A percentile compares a stretch with the other conserved stretches of the same genome.
Conservation (phyloP, 1,140 invertebrate species). For the Musca vetustissima region DNA sequence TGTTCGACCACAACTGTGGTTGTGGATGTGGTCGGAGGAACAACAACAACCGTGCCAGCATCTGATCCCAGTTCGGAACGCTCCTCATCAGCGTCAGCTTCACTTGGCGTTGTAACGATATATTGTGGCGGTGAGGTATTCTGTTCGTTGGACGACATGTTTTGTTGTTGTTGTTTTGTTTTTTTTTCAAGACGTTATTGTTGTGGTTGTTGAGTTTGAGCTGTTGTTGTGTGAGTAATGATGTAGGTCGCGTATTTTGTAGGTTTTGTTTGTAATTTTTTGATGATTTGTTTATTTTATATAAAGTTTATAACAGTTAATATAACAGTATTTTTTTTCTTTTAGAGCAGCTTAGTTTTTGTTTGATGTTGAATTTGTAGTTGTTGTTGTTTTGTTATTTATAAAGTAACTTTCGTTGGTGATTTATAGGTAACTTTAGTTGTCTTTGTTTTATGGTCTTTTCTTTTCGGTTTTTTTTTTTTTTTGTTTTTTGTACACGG, state of each 20-base stretch:
- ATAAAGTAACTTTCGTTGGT: too few relatives aligned
- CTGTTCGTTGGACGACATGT: constrained; percentile 28
- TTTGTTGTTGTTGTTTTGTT: too few relatives aligned
- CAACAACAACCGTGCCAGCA: background rate
- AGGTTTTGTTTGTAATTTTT: background rate
- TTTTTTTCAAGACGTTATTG: background rate
- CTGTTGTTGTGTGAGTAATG: background rate
- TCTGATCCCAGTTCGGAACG: constrained; percentile 35
- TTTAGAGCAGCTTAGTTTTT: too few relatives aligned
- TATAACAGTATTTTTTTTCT: background rate
- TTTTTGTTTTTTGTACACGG: too few relatives aligned
- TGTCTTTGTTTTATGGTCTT: too few relatives aligned
- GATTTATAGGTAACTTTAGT: too few relatives aligned
- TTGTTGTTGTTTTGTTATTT: too few relatives aligned
- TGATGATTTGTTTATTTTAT: too few relatives aligned
- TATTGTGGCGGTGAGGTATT: constrained; percentile 45
- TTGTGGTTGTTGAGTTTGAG: background rate
- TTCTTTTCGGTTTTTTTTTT: too few relatives aligned
- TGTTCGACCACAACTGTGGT: background rate
- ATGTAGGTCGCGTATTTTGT: background rate
- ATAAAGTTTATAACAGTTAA: too few relatives aligned
- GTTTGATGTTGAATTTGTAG: too few relatives aligned
- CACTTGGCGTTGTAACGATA: constrained; percentile 53
- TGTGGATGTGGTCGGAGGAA: constrained; percentile 21
- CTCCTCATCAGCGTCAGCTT: constrained; percentile 49